Base-by-base conservation (phyloP, 2,113 vertebrate genomes). In the Hemicordylus capensis region DNA sequence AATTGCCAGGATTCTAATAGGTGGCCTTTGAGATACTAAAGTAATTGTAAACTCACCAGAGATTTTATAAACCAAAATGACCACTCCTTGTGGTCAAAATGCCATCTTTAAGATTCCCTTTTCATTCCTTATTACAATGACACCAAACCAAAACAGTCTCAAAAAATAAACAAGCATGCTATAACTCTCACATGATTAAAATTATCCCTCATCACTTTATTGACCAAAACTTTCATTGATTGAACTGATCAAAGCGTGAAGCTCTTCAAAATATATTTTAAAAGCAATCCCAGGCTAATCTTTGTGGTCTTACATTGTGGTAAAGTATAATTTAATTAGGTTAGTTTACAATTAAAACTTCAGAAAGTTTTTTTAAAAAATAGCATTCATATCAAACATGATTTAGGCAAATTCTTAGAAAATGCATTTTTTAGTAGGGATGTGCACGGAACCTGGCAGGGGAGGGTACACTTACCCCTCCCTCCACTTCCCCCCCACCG, bases 331-430 rank as follows among this genome's bases (percentile, higher is more conserved):
- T 88, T 85, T 70, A 39, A 44, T n/a, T n/a, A n/a, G n/a, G n/a
- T n/a, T n/a, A n/a, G n/a, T n/a, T n/a, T n/a, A n/a, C n/a, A n/a
- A 67, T 74, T 76, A 85, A 89, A 88, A 82, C 72, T 76, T 0
- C 80, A 81, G 72, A 59, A 91, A 89, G 72, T 83, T 77, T 85
- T 85, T 90, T n/a, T n/a, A n/a, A 83, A 84, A 82, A 88, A 70
- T 87, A 91, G 54, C 86, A 88, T 87, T 20, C 83, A 82, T 85
- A 9, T 61, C 14, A 22, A 51, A 66, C 4, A 5, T 66, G 42
- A 80, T 66, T n/a, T 66, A 77, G n/a, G 34, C 37, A 28, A 19
- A 10, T 56, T 54, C 17, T 69, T 42, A n/a, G n/a, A n/a, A n/a
- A n/a, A n/a, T n/a, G n/a, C n/a, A n/a, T n/a, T n/a, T n/a, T n/a